A percentile compares a stretch with the other conserved stretches of the same genome.
These are phyloP conservation scores for Aeoliscus strigatus DNA, from an alignment of 2,797 vertebrate species.

Conservation along the genomic window DNA sequence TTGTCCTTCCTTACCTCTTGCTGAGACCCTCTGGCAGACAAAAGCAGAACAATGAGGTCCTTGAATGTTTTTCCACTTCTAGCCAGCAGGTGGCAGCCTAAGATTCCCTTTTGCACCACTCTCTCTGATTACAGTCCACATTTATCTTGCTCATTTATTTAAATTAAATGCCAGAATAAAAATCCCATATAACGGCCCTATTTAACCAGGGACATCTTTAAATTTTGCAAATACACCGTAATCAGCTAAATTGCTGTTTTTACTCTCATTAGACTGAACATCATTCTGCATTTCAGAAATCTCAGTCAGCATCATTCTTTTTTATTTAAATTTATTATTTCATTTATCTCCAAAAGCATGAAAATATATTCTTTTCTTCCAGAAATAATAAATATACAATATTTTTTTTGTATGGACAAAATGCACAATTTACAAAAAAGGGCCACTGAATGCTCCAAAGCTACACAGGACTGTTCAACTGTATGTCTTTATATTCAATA, in stretches of 20 bases:
- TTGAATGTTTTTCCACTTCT: not conserved
- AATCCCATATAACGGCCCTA: no score
- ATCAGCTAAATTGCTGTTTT: no score
- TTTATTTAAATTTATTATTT: constrained; percentile 50
- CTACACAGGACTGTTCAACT: constrained; percentile 80
- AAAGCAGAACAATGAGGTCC: no score
- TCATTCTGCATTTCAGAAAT: not conserved
- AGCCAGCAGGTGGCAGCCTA: constrained; percentile 58
- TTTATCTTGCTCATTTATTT: no score
- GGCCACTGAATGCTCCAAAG: constrained; percentile 67
- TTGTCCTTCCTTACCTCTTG: no score
- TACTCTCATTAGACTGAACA: not conserved
- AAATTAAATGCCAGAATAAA: no score
- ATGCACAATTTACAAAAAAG: constrained; percentile 97
- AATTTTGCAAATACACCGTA: no score
- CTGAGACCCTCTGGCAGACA: no score
- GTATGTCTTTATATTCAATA: constrained; percentile 49
- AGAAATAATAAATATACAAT: constrained; percentile 98
- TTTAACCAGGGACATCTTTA: no score
- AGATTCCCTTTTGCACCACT: constrained; percentile 16
- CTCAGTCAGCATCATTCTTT: not conserved
- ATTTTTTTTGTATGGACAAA: constrained; percentile 92
- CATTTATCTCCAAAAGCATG: constrained; percentile 74
- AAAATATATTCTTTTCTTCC: constrained; percentile 88
- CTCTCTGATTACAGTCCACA: no score